Evolutionary conservation across 2,888 invertebrate species (phyloP), one percentile per base, ranked within the genome.

Genomic region (Oegoconia quadripuncta): DNA sequence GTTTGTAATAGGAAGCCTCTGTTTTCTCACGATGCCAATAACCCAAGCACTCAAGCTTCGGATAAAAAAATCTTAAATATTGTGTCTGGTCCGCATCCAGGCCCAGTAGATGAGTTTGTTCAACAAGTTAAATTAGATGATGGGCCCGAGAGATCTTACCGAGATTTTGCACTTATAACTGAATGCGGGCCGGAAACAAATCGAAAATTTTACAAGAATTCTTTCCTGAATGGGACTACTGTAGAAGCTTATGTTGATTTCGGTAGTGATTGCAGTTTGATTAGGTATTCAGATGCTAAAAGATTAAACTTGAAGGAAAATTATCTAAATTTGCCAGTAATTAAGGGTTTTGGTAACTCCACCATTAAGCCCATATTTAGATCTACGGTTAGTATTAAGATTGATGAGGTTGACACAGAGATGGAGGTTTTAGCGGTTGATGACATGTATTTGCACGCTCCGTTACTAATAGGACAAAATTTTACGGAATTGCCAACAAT

Each of bases 401-500:
- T 38, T 2, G 32, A 38, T 20, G 37, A 17, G n/a, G 29, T 38
- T 6, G 36, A 31, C 6, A 45, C 48, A 5, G 9, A 8, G 2
- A 15, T 23, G 1, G 33, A 41, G 2, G 1, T 36, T n/a, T 36
- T 12, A 4, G 20, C 36, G 5, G 40, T 41, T 13, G 16, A 35
- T n/a, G 40, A 41, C 22, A 3, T 12, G 3, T 16, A 28, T 1
- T 5, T 41, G 1, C 11, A 16, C 1, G 16, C 11, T 3, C 14
- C 35, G 7, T 22, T 42, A 2, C 18, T 23, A 14, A n/a, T 40
- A 18, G 31, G 36, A 1, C 39, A 41, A 5, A 13, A 17, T 6
- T 41, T 41, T 32, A 41, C 40, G 3, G 40, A 41, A 28, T 8
- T 18, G 3, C 40, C 40, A 2, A 8, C 7, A 8, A 27, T 41